A percentile compares a stretch with the other conserved stretches of the same genome.
These are phyloP conservation scores for Menidia menidia DNA, from an alignment of 2,797 vertebrate species.

Conservation along the genomic window DNA sequence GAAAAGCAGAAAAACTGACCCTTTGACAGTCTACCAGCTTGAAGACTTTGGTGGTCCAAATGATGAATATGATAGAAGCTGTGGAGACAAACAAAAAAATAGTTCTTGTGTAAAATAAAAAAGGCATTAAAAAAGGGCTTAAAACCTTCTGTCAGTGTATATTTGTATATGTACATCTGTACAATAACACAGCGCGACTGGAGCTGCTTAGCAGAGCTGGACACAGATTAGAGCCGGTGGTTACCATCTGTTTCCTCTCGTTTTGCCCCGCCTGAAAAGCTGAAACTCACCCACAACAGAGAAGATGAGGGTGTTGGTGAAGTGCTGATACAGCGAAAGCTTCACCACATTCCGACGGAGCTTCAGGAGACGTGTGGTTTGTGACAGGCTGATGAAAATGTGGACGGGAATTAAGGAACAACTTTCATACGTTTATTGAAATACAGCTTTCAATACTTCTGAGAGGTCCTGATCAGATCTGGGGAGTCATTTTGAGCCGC, in stretches of 20 bases:
- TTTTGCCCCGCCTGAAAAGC: background rate
- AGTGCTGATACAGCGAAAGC: constrained; percentile 93
- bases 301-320: constrained; percentile 96
- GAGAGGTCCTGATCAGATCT: background rate
- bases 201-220: too few species aligned
- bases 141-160: background rate
- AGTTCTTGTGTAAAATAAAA: constrained; percentile 9
- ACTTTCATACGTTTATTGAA: background rate
- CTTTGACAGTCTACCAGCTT: constrained; percentile 94
- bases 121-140: background rate
- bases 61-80: constrained; percentile 96
- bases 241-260: too few species aligned
- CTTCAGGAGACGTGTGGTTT: constrained; percentile 94
- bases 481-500: background rate
- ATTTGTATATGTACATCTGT: background rate
- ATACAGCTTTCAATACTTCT: background rate
- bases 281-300: constrained; percentile 90
- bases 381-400: constrained; percentile 98
- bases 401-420: constrained; percentile 84
- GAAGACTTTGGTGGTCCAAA: constrained; percentile 98
- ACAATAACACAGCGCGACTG: too few species aligned
- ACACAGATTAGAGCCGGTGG: too few species aligned
- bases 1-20: constrained; percentile 79
- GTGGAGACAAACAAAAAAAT: constrained; percentile 43
- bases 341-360: constrained; percentile 95